Evolutionary conservation across 2,113 vertebrate species (phyloP).

Genomic region (Hyla sarda): DNA sequence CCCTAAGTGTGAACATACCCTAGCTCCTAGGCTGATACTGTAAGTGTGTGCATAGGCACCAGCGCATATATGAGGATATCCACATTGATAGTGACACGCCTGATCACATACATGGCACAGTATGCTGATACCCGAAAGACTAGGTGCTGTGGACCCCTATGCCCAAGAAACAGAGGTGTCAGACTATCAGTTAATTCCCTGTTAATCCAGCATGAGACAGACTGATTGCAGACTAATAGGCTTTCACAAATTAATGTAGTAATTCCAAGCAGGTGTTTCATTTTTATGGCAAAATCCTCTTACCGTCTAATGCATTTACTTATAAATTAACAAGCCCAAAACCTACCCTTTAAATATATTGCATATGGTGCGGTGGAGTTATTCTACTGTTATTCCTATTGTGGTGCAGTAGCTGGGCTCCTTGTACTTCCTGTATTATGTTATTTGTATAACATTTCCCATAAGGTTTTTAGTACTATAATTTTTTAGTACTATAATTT

Average conservation of each 20-base stretch:
- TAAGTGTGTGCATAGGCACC: neutral
- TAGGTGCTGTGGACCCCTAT: neutral
- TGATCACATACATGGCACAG: neutral
- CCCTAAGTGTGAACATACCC: too few species aligned
- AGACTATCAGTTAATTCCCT: neutral
- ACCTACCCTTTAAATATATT: neutral
- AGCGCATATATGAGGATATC: neutral
- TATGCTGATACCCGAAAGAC: too few species aligned
- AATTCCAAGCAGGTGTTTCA: neutral
- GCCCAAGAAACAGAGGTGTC: neutral
- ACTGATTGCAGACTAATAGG: slow-evolving; percentile 10
- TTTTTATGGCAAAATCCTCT: slow-evolving; percentile 1
- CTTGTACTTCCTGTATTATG: neutral
- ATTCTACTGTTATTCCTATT: neutral
- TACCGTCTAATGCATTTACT: neutral
- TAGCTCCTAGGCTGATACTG: neutral
- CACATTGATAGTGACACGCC: neutral
- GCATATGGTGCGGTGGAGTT: neutral
- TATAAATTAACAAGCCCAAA: neutral
- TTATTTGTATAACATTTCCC: too few species aligned
- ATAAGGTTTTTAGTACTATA: too few species aligned
- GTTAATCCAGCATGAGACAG: slow-evolving; percentile 1
- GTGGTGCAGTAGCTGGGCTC: neutral
- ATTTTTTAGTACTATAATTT: too few species aligned
- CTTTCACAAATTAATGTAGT: neutral